Conservation (phyloP, 2,113 vertebrate genomes). For the Oreochromis spilurus region DNA sequence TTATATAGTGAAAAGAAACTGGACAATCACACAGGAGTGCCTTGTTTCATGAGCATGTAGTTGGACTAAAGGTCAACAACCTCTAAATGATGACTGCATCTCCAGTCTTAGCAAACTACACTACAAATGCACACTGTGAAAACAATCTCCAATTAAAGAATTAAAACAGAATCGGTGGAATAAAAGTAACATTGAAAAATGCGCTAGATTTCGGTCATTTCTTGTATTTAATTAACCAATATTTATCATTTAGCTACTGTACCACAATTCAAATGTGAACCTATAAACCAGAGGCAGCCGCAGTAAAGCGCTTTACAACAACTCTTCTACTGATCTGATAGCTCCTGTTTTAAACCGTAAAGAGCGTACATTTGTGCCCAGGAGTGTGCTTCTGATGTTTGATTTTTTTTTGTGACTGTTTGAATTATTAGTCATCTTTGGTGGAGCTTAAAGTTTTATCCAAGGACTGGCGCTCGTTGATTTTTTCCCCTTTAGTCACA, state of each 20-base stretch:
- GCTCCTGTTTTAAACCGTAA: conserved; percentile 1
- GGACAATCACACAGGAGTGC: not conserved
- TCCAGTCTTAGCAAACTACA: not conserved
- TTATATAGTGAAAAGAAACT: not conserved
- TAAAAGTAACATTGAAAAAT: not conserved
- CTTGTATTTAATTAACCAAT: not conserved
- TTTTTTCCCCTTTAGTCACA: conserved; percentile 33
- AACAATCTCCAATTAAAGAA: not conserved
- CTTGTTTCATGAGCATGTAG: not conserved
- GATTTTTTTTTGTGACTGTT: conserved; percentile 3
- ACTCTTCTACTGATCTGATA: conserved; percentile 20
- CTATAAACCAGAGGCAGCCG: not conserved
- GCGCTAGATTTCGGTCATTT: not conserved
- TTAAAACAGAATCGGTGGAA: not conserved
- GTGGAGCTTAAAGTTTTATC: conserved; percentile 31
- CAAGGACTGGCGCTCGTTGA: not conserved
- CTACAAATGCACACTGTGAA: not conserved
- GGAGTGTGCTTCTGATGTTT: conserved; percentile 10
- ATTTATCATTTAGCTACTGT: not conserved
- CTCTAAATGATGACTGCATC: not conserved
- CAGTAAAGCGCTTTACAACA: conserved; percentile 19
- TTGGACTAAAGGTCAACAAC: conserved; percentile 26
- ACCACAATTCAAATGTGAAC: not conserved
- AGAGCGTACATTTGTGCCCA: not conserved
- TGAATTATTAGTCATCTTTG: conserved; percentile 51